phyloP scores from a whole-genome alignment of 1,140 invertebrate genomes.

The Dermatophagoides farinae region DNA sequence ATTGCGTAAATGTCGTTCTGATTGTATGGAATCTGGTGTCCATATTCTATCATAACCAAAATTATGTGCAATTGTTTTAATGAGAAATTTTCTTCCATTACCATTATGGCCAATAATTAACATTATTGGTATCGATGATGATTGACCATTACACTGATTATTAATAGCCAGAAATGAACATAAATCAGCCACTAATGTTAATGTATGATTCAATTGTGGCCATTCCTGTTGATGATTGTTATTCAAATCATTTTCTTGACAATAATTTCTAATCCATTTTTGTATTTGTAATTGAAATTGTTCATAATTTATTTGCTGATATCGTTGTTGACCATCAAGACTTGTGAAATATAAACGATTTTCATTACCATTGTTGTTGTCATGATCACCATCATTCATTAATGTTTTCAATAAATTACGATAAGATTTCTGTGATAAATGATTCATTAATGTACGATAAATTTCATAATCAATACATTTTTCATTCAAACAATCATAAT shows the following conservation, averaged over 20 bases:
- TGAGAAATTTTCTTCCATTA: constrained; percentile 2
- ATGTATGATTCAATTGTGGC: background rate
- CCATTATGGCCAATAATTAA: constrained; percentile 8
- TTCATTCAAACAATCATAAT: background rate
- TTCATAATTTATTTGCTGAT: background rate
- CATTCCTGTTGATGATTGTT: background rate
- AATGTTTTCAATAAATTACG: background rate
- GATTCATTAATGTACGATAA: background rate
- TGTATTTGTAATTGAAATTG: background rate
- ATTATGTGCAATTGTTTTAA: background rate
- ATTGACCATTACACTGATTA: background rate
- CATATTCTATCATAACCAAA: constrained; percentile 14
- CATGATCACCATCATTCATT: too few species aligned
- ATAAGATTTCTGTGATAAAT: background rate
- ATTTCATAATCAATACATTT: background rate
- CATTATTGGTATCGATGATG: background rate
- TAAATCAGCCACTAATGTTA: constrained; percentile 1
- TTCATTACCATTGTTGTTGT: too few species aligned
- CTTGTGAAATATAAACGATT: background rate
- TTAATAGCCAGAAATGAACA: background rate
- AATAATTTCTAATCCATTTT: background rate
- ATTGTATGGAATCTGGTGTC: background rate
- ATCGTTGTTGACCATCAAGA: background rate
- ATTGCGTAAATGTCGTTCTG: constrained; percentile 10
- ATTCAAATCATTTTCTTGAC: background rate